A percentile compares a stretch with the other conserved stretches of the same genome.
Conservation (phyloP, 2,797 vertebrate species). For the Nothura maculosa region DNA sequence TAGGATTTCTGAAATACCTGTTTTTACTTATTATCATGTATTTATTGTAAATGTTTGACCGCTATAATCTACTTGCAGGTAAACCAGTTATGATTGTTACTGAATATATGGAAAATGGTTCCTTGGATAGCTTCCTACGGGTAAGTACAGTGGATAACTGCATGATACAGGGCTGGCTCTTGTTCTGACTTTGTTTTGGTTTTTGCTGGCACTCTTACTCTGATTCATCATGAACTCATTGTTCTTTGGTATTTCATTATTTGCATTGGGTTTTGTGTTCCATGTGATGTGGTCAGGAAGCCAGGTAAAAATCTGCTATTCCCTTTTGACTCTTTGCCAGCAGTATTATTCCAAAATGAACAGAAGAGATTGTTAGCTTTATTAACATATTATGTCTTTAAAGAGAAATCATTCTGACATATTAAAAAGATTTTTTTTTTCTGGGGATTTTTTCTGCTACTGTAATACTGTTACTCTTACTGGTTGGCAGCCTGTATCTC, state of each 20-base stretch:
- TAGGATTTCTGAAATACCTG: constrained; percentile 10
- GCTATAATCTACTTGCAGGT: constrained; percentile 72
- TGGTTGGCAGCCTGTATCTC: background rate
- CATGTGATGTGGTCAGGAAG: background rate
- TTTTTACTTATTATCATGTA: constrained; percentile 40
- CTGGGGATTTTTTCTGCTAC: background rate
- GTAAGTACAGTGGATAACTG: constrained; percentile 70
- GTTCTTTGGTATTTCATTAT: background rate
- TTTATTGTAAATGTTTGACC: constrained; percentile 3
- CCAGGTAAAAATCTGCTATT: background rate
- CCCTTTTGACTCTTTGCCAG: background rate
- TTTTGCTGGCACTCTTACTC: background rate
- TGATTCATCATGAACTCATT: background rate
- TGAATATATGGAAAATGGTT: constrained; percentile 89
- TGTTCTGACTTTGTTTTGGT: background rate
- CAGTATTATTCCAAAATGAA: background rate
- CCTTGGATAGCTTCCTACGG: constrained; percentile 86
- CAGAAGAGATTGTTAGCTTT: background rate
- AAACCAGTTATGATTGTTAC: constrained; percentile 89
- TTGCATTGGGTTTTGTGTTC: background rate
- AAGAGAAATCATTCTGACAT: background rate
- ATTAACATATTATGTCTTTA: background rate
- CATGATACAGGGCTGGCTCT: background rate
- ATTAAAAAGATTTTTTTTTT: background rate
- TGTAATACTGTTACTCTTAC: background rate